Evolutionary conservation across 2,113 vertebrate genomes (phyloP), one percentile per base, ranked within the genome.

Genomic region (Dolichallabes microphthalmus): DNA sequence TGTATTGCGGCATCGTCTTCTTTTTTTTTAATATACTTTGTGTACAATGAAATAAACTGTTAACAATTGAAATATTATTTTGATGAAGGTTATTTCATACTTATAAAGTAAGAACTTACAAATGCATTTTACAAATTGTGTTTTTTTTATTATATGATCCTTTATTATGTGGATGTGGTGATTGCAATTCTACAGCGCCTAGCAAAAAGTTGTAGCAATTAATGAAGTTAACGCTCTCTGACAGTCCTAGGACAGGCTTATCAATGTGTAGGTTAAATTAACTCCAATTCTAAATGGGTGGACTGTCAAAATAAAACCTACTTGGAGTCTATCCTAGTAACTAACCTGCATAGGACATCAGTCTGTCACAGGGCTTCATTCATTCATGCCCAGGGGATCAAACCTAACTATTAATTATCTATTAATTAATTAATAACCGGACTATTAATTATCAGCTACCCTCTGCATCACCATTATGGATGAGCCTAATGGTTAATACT

Each of bases 21-120:
- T 75, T 69, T 35, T 53, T 85, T 88, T 86, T 86, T 86, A n/a
- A n/a, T n/a, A n/a, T 58, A 84, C 39, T 83, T 76, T 76, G 71
- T 80, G 76, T 68, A 60, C 64, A 64, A 86, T 66, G 20, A 69
- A 88, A 88, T 88, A 88, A 88, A 88, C 66, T 86, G 76, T 60
- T 85, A 10, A 80, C 3, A 52, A 66, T 61, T 64, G 8, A 55
- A 39, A 9, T 75, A 68, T 71, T 71, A 2, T 6, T 4, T 45
- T 45, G 45, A 45, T 45, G 45, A 45, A 5, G 27, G 74, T 55
- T 55, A 20, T 78, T 78, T 74, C n/a, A 25, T 75, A 8, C 45
- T 39, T 32, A 58, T 57, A 77, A 20, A 57, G 17, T 45, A 45
- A 6, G 39, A 45, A 45, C 45, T 45, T 45, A 9, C 25, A 58